These are phyloP conservation scores for Recurvirostra avosetta DNA, from an alignment of 2,113 vertebrate species.

Conservation along the genomic window DNA sequence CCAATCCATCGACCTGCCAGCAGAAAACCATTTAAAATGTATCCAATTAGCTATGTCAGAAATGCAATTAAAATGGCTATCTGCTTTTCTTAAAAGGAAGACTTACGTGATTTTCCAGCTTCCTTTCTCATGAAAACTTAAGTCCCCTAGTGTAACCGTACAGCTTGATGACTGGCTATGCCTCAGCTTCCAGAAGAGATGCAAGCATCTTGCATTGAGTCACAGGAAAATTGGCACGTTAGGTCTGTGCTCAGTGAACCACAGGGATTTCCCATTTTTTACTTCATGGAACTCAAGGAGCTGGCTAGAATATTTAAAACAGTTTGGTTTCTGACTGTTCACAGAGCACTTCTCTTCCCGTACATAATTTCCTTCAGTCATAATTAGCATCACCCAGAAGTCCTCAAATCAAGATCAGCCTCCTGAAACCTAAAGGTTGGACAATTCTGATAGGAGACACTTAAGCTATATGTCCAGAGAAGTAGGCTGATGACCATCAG, in stretches of 20 bases:
- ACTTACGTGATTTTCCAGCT: not conserved
- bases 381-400: not conserved
- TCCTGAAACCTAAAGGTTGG: not conserved
- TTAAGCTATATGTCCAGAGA: not conserved
- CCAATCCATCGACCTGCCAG: not conserved
- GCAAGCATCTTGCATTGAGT: not conserved
- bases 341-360: not conserved
- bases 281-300: not conserved
- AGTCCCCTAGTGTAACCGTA: not conserved
- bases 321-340: not conserved
- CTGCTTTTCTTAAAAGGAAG: not conserved
- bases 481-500: not conserved
- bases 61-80: not conserved
- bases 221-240: not conserved
- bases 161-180: not conserved
- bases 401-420: not conserved
- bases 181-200: not conserved
- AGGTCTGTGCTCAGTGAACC: not conserved
- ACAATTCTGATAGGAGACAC: not conserved
- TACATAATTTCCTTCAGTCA: not conserved
- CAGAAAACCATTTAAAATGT: not conserved
- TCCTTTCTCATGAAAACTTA: not conserved
- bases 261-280: not conserved
- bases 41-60: not conserved
- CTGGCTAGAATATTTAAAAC: not conserved